A percentile compares a stretch with the other conserved stretches of the same genome.
phyloP scores from a whole-genome alignment of 2,888 invertebrate genomes.

The Emmelina monodactyla region DNA sequence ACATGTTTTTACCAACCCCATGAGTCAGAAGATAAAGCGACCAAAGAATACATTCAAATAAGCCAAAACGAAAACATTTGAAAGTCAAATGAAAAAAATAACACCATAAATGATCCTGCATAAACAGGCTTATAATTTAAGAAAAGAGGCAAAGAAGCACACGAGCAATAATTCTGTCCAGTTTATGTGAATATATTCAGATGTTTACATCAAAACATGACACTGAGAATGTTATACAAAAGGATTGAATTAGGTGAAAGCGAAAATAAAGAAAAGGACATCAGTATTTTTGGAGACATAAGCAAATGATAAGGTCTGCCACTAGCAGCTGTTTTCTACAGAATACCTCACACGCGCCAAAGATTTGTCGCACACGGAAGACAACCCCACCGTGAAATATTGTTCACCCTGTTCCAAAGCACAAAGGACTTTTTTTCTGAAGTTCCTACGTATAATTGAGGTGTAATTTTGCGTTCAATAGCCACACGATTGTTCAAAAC shows the following conservation, averaged over 20 bases:
- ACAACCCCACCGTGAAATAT: conserved; percentile 43
- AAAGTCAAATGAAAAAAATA: background rate
- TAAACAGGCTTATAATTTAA: background rate
- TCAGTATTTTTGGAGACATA: conserved; percentile 10
- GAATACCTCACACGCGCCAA: conserved; percentile 21
- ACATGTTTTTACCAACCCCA: no score
- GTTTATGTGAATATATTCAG: conserved; percentile 1
- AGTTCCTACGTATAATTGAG: conserved; percentile 45
- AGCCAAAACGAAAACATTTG: no score
- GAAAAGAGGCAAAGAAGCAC: background rate
- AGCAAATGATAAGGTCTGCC: conserved; percentile 26
- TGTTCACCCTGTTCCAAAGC: conserved; percentile 32
- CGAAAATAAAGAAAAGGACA: no score
- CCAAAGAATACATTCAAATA: conserved; percentile 24
- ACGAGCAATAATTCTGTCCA: background rate
- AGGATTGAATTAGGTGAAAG: background rate
- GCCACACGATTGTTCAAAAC: conserved; percentile 30
- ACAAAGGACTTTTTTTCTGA: conserved; percentile 37
- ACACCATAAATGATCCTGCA: background rate
- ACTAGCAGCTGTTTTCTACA: conserved; percentile 6
- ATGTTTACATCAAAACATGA: background rate
- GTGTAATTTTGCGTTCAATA: conserved; percentile 47
- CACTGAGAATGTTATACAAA: background rate
- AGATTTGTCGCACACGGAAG: conserved; percentile 38
- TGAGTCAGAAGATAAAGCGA: no score